A percentile compares a stretch with the other conserved stretches of the same genome.
Evolutionary conservation across 1,140 invertebrate genomes (phyloP).

Genomic region (Branchinecta lindahli): DNA sequence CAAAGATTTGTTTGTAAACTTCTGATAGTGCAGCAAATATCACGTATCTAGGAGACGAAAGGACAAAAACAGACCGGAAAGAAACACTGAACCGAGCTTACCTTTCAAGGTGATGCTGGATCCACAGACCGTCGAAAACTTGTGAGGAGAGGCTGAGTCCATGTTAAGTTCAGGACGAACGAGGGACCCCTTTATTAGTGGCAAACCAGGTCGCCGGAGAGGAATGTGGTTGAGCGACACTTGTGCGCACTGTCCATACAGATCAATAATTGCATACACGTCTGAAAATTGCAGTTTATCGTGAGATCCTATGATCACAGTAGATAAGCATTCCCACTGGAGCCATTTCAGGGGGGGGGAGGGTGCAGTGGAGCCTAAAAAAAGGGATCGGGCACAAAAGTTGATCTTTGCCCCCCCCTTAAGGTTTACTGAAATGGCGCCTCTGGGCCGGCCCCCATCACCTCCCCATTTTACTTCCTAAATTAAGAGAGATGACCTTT

Average conservation of each 20-base stretch:
- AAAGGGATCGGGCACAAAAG: too few relatives aligned
- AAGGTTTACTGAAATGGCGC: too few relatives aligned
- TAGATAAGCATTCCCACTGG: too few relatives aligned
- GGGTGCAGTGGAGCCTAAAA: too few relatives aligned
- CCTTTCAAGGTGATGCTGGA: background rate
- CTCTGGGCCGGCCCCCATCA: too few relatives aligned
- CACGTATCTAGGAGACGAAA: background rate
- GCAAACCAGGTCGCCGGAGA: conserved; percentile 9
- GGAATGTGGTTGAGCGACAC: conserved; percentile 36
- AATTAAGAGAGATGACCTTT: too few relatives aligned
- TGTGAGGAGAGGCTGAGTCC: background rate
- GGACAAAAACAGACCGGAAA: background rate
- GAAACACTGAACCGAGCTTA: background rate
- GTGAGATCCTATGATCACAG: too few relatives aligned
- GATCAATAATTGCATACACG: conserved; percentile 83
- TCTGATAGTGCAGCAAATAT: background rate
- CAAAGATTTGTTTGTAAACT: background rate
- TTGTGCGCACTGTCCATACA: conserved; percentile 87
- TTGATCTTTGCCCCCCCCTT: too few relatives aligned
- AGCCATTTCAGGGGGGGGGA: too few relatives aligned
- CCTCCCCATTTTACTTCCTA: too few relatives aligned
- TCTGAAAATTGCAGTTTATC: conserved; percentile 29
- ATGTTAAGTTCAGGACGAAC: background rate
- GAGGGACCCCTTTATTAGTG: background rate
- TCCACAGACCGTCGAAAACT: background rate